Evolutionary conservation across 2,888 invertebrate species (phyloP).

Genomic region (Chloromyia formosa): DNA sequence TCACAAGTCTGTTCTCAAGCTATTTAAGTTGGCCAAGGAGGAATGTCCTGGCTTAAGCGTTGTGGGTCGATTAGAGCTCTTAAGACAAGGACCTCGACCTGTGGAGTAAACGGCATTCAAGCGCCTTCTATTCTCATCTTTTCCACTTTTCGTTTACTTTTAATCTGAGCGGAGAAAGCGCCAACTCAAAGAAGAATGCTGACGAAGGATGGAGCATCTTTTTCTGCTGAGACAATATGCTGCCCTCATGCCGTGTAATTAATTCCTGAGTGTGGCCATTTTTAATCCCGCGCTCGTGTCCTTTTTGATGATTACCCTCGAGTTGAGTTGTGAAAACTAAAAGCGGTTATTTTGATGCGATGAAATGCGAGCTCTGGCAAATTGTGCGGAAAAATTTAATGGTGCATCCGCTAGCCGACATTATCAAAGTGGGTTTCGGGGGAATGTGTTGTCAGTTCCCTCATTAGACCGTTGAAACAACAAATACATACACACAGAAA

Average conservation of each 20-base stretch:
- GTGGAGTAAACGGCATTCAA: no score
- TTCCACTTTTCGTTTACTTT: no score
- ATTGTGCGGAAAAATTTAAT: conserved; percentile 7
- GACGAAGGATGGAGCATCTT: no score
- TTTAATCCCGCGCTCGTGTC: background rate
- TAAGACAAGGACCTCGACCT: no score
- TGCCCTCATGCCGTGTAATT: background rate
- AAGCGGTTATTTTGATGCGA: background rate
- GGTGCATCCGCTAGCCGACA: background rate
- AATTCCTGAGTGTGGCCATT: background rate
- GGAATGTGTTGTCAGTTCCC: background rate
- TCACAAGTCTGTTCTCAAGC: conserved; percentile 12
- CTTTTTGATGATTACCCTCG: background rate
- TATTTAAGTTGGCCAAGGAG: conserved; percentile 3
- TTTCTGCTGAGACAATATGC: background rate
- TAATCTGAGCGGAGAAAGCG: no score
- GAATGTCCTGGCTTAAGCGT: background rate
- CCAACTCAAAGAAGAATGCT: no score
- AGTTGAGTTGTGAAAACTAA: background rate
- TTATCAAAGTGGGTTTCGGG: background rate
- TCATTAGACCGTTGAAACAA: conserved; percentile 6
- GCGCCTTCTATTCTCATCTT: no score
- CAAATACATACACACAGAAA: background rate
- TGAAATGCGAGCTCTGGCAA: background rate
- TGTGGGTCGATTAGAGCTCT: background rate